A percentile compares a stretch with the other conserved stretches of the same genome.
phyloP scores from a whole-genome alignment of 2,888 invertebrate species.

The Conchocele bisecta region DNA sequence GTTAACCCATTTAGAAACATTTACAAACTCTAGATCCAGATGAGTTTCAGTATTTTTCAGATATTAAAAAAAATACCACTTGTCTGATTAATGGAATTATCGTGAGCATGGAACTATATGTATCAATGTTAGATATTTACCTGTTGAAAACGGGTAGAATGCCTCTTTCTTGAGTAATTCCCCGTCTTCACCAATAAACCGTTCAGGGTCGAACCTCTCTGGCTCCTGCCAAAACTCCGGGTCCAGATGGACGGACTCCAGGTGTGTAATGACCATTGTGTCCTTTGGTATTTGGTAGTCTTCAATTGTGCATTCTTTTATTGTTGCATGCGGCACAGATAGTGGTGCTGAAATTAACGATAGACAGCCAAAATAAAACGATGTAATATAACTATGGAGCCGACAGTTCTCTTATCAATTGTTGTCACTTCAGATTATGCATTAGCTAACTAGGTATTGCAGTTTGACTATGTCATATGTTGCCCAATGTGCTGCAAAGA shows the following conservation, averaged over 20 bases:
- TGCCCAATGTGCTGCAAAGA: no score
- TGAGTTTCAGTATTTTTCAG: no score
- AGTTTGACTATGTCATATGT: no score
- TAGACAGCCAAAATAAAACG: no score
- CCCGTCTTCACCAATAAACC: conserved; percentile 46
- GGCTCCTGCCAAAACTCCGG: conserved; percentile 46
- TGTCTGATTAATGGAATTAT: no score
- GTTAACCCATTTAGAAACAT: not conserved
- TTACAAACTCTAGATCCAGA: no score
- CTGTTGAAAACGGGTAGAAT: conserved; percentile 50
- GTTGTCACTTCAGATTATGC: no score
- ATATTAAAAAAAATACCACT: no score
- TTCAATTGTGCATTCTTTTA: conserved; percentile 39
- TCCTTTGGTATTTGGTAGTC: conserved; percentile 42
- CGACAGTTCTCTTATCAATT: no score
- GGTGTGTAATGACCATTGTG: conserved; percentile 51
- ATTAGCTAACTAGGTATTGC: no score
- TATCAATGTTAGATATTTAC: conserved; percentile 27
- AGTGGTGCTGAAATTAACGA: conserved; percentile 55
- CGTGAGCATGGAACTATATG: no score
- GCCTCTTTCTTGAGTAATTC: conserved; percentile 38
- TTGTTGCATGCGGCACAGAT: conserved; percentile 52
- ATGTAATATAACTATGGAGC: no score
- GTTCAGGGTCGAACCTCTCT: conserved; percentile 48
- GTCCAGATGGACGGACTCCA: conserved; percentile 47